Base-by-base conservation (phyloP, 2,113 vertebrate genomes). In the Cavia aperea region DNA sequence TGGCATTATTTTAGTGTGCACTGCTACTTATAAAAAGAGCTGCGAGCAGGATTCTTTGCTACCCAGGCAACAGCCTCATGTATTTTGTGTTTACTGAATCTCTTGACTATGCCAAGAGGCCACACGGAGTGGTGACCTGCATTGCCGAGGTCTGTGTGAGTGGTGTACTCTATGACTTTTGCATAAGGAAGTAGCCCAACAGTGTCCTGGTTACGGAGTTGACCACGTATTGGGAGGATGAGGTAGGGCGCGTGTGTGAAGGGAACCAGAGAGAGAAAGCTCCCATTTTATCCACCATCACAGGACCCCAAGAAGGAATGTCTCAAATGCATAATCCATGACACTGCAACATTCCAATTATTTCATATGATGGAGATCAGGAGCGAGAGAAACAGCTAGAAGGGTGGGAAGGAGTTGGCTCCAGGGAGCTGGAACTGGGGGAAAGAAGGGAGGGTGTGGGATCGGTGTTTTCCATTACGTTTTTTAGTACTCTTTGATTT, bases 401-500 rank as follows among this genome's bases (percentile, higher is more conserved):
- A 65, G n/a, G 15, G 49, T 81, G 92, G 63, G 83, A 77, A 60
- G 73, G 0, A 7, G 7, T 11, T 19, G 83, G 65, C 88, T 60
- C 75, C 54, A n/a, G 63, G 78, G 82, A 84, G 70, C 63, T 51
- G 23, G 88, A 49, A 36, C 49, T 7, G 0, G 63, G 65, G 24
- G 73, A 36, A 65, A 43, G 56, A 21, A 3, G 36, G 54, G 82
- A 36, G 85, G 62, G 78, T 16, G 18, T 0, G 26, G 86, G 66
- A n/a, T 49, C 72, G 54, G 58, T n/a, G 10, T 86, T 89, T 92
- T 86, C 83, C 31, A 72, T 81, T 31, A 77, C 16, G 68, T 16
- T 89, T 81, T 93, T 95, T 91, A 93, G 54, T 58, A 58, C 0
- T 33, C 91, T 95, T 95, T 97, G 95, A 97, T 96, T 94, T 94